Base-by-base conservation (phyloP, 2,888 invertebrate genomes). In the Sminthurinus aureus region DNA sequence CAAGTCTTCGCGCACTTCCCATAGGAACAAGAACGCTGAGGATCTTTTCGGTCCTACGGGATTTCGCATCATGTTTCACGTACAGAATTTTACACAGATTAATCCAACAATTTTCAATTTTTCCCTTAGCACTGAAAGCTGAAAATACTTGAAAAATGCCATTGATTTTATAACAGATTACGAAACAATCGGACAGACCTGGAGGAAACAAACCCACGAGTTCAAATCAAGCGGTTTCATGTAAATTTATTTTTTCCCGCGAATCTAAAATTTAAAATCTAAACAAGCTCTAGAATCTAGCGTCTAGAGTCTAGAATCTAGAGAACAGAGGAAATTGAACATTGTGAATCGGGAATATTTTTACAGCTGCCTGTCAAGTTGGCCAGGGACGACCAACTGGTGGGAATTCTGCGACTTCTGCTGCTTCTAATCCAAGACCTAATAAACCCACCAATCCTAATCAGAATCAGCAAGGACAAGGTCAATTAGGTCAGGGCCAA, bases 1-100 rank as follows among this genome's bases (percentile, higher is more conserved):
- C 66, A 52, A 64, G 20, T 75, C 75, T 66, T 75, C 81, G 26
- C 58, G 20, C 24, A 64, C 58, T 50, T 38, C 38, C 6, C 38
- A 38, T 6, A 1, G 6, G 6, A 6, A 38, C 3, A 18, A 18
- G 9, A 58, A 58, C 58, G 0, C 58, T 13, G 58, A 13, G 9
- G 18, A 58, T 11, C 0, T 58, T 13, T 58, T 58, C 9, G 58
- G 58, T 2, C 58, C 58, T 6, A 15, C 58, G 4, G 58, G 58
- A 58, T 58, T 58, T 11, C 58, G 58, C 13, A 13, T 58, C 18
- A 58, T 58, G 58, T 58, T 6, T 11, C 9, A 58, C 18, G 58
- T 58, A 58, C 9, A 9, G 4, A 15, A 11, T 38, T 38, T 38
- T 38, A 38, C n/a, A n/a, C n/a, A n/a, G n/a, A n/a, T n/a, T n/a